phyloP scores from a whole-genome alignment of 2,113 vertebrate species.

The Bos javanicus region DNA sequence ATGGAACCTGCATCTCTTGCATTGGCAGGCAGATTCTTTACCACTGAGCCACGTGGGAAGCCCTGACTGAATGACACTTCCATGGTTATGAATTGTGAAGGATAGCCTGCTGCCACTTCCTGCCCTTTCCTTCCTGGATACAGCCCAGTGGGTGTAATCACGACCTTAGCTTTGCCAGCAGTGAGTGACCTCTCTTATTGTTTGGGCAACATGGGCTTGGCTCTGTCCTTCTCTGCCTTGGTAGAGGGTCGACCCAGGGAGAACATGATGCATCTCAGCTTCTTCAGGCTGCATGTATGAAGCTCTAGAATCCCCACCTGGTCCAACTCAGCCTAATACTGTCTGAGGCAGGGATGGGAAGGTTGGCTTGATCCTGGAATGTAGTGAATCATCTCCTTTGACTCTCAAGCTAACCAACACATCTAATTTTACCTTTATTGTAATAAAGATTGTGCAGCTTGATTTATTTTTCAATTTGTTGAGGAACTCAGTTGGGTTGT shows the following conservation, averaged over 20 bases:
- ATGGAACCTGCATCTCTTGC: accelerated
- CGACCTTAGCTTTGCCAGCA: not conserved
- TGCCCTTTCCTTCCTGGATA: not conserved
- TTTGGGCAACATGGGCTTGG: not conserved
- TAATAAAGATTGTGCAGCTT: not conserved
- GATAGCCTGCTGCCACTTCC: not conserved
- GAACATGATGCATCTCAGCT: accelerated
- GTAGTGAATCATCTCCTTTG: not conserved
- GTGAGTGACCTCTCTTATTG: not conserved
- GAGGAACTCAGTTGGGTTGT: not conserved
- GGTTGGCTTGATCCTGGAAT: not conserved
- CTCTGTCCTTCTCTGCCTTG: not conserved
- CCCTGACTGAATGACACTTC: not conserved
- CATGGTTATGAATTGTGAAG: not conserved
- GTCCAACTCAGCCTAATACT: accelerated
- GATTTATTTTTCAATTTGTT: not conserved
- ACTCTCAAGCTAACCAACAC: not conserved
- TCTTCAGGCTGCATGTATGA: accelerated
- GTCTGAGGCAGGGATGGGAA: too few relatives aligned
- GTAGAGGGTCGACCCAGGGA: not conserved
- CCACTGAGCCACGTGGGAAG: not conserved
- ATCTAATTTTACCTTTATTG: not conserved
- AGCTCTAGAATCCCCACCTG: accelerated
- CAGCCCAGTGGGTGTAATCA: accelerated
- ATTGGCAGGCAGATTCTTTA: not conserved